Evolutionary conservation across 2,113 vertebrate genomes (phyloP).

Genomic region (Engystomops pustulosus): DNA sequence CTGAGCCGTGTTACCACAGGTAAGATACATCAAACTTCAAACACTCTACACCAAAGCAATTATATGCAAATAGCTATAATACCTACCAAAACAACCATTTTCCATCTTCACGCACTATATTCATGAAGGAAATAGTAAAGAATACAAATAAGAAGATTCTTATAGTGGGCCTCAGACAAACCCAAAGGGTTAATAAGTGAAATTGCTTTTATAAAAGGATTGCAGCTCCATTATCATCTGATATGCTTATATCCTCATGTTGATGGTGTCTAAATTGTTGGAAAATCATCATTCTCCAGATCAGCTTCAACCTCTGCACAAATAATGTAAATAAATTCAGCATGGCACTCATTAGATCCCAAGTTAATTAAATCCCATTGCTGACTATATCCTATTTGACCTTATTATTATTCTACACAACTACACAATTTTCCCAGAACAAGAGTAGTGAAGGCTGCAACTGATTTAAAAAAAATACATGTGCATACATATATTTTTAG

Average conservation of each 20-base stretch:
- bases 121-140: no score
- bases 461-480: conserved; percentile 64
- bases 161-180: not conserved
- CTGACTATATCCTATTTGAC: conserved; percentile 73
- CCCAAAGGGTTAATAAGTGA: not conserved
- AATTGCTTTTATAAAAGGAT: not conserved
- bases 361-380: conserved; percentile 75
- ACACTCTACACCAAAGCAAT: no score
- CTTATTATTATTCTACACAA: conserved; percentile 74
- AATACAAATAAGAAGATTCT: no score
- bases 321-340: conserved; percentile 73
- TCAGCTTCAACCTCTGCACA: conserved; percentile 71
- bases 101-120: no score
- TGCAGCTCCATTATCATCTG: not conserved
- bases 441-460: conserved; percentile 61
- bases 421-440: conserved; percentile 71
- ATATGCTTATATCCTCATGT: not conserved
- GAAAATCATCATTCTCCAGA: conserved; percentile 61
- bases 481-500: conserved; percentile 67
- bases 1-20: no score
- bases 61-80: no score
- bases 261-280: conserved; percentile 25
- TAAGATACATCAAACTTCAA: no score
- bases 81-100: no score
- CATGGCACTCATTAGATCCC: conserved; percentile 76